Conservation (phyloP, 2,888 invertebrate genomes). For the Octonoba sinensis region DNA sequence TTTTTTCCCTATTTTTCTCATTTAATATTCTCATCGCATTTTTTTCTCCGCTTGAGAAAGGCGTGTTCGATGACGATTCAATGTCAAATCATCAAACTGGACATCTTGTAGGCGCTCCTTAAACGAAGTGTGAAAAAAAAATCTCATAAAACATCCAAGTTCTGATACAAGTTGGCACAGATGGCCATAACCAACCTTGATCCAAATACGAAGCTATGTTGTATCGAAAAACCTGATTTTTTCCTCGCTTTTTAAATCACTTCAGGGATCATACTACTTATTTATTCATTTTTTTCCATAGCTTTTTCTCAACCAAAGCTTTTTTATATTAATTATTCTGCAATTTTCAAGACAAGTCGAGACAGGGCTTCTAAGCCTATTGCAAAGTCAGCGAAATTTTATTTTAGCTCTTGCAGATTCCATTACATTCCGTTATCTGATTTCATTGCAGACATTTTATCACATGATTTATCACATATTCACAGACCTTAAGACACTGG, state of each 20-base stretch:
- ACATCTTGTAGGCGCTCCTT: constrained; percentile 62
- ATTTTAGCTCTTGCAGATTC: no score
- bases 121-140: constrained; percentile 3
- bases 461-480: no score
- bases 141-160: not conserved
- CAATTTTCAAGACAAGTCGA: no score
- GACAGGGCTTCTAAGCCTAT: no score
- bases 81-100: constrained; percentile 47
- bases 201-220: constrained; percentile 33
- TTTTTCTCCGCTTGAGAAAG: constrained; percentile 50
- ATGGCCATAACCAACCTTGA: constrained; percentile 60
- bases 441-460: no score
- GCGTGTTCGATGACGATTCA: constrained; percentile 56
- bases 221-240: constrained; percentile 26
- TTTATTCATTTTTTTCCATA: no score
- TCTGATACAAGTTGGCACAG: constrained; percentile 45
- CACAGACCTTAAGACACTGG: no score
- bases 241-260: constrained; percentile 20
- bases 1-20: constrained; percentile 14
- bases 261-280: no score
- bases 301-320: no score
- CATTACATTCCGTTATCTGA: no score
- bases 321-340: no score
- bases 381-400: no score
- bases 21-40: constrained; percentile 55